Percentiles rank a stretch among this genome's conserved stretches.
phyloP scores from a whole-genome alignment of 2,888 invertebrate species.

The Hetaerina titia region DNA sequence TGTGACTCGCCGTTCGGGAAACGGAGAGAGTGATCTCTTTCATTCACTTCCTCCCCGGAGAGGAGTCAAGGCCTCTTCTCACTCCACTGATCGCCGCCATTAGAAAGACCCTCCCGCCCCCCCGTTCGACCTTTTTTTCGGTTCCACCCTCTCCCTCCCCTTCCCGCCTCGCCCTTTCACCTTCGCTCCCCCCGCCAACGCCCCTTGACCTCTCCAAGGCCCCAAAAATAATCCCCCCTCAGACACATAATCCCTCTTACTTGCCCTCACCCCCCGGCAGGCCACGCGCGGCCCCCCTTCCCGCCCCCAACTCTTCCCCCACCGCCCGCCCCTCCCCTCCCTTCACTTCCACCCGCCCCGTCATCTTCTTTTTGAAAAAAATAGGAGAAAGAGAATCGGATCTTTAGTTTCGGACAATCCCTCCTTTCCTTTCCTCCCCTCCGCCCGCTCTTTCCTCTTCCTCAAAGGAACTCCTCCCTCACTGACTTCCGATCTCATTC shows the following conservation, averaged over 20 bases:
- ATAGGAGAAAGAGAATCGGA: background rate
- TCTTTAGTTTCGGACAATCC: background rate
- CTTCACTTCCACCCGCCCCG: background rate
- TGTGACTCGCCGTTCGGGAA: background rate
- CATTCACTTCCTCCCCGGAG: background rate
- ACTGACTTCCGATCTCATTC: too few relatives aligned
- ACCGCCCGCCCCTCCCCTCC: background rate
- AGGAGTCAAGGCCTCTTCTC: background rate
- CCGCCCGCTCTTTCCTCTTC: background rate
- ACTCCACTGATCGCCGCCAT: background rate
- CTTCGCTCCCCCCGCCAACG: background rate
- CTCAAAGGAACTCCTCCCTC: too few relatives aligned
- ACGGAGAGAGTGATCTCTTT: background rate
- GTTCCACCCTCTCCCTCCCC: background rate
- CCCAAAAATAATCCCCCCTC: background rate
- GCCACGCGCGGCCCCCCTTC: background rate
- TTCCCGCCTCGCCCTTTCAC: background rate
- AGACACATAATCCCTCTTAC: constrained; percentile 17
- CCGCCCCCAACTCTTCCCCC: background rate
- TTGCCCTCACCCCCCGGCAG: background rate
- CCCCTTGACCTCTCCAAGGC: background rate
- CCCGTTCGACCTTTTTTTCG: background rate
- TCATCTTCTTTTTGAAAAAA: background rate
- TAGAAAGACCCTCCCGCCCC: background rate
- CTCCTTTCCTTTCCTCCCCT: background rate